A percentile compares a stretch with the other conserved stretches of the same genome.
These are phyloP conservation scores for Micronycteris hirsuta DNA, from an alignment of 2,113 vertebrate genomes.

Conservation along the genomic window DNA sequence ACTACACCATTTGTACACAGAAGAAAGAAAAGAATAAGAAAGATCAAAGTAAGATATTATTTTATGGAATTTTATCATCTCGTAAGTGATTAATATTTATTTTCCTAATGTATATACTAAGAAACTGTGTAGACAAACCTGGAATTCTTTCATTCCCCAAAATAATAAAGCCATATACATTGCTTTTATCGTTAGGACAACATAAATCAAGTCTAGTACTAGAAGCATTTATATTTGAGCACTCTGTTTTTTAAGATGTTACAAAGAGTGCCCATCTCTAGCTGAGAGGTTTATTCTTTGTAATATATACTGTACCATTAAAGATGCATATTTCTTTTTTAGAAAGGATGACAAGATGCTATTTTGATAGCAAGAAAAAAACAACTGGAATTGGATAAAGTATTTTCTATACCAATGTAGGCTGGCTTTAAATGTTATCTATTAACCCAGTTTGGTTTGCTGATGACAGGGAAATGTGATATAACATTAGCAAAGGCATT, in stretches of 20 bases:
- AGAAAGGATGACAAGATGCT: not conserved
- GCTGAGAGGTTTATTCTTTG: not conserved
- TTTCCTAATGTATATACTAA: not conserved
- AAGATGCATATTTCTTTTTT: not conserved
- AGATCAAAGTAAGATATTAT: not conserved
- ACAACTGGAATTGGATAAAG: not conserved
- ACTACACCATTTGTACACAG: not conserved
- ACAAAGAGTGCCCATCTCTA: not conserved
- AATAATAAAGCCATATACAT: not conserved
- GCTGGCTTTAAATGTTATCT: not conserved
- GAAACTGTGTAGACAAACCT: not conserved
- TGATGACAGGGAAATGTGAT: not conserved
- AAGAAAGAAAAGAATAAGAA: not conserved
- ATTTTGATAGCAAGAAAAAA: not conserved
- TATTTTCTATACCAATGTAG: not conserved
- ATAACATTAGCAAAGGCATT: not conserved
- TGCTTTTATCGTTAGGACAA: not conserved
- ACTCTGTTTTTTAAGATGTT: not conserved
- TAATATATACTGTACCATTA: not conserved
- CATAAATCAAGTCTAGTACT: not conserved
- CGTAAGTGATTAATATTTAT: not conserved
- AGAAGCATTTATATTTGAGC: not conserved
- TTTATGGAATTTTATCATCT: not conserved
- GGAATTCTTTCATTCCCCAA: not conserved
- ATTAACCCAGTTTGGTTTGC: not conserved